Percentiles rank a stretch among this genome's conserved stretches.
These are phyloP conservation scores for Watsonalla cultraria DNA, from an alignment of 2,888 invertebrate species.

Conservation along the genomic window DNA sequence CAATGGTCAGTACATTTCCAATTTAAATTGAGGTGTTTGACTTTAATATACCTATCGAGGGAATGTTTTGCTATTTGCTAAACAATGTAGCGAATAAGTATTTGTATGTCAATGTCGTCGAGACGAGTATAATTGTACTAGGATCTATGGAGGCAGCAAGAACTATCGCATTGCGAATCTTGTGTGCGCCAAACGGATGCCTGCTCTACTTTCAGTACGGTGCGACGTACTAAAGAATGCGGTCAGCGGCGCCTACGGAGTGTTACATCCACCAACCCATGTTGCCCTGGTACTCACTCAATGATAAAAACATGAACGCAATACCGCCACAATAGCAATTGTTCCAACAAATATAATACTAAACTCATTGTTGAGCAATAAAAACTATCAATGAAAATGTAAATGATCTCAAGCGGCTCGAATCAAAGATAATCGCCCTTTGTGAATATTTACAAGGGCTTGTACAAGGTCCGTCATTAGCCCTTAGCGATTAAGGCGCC, in stretches of 20 bases:
- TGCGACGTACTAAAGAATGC: conserved; percentile 60
- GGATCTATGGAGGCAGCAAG: conserved; percentile 26
- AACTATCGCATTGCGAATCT: conserved; percentile 44
- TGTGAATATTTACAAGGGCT: conserved; percentile 27
- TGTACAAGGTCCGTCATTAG: conserved; percentile 17
- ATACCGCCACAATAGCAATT: conserved; percentile 16
- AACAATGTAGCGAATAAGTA: not conserved
- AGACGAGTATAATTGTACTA: conserved; percentile 13
- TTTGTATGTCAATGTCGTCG: not conserved
- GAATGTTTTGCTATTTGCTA: no score
- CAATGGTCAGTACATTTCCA: not conserved
- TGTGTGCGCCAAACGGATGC: conserved; percentile 53
- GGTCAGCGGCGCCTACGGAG: conserved; percentile 52
- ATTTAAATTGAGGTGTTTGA: not conserved
- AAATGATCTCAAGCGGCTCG: conserved; percentile 13
- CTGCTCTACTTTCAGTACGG: conserved; percentile 58
- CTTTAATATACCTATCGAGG: no score
- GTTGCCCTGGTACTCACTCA: conserved; percentile 29
- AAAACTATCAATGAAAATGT: conserved; percentile 18
- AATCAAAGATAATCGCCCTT: conserved; percentile 23
- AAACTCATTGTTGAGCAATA: conserved; percentile 5
- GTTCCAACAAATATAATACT: conserved; percentile 10
- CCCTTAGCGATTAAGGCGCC: not conserved
- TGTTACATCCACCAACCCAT: conserved; percentile 33
- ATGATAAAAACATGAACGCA: conserved; percentile 10